Evolutionary conservation across 2,888 invertebrate genomes (phyloP).

Genomic region (Agrilus cyanescens): DNA sequence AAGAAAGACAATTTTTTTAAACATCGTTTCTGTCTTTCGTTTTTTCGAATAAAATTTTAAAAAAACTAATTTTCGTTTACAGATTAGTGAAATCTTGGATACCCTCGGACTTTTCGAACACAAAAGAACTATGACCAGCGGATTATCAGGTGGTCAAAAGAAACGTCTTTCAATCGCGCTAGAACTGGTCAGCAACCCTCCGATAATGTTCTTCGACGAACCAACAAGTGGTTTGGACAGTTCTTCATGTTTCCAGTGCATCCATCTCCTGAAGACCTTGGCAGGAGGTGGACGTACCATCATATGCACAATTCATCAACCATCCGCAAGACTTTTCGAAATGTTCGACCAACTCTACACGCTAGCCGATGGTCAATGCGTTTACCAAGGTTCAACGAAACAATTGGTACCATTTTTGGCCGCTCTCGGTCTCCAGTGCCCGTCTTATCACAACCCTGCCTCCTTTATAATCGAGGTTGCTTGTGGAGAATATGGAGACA

Average conservation of each 20-base stretch:
- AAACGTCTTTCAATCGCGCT: constrained; percentile 89
- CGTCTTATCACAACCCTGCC: constrained; percentile 94
- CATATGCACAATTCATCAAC: constrained; percentile 93
- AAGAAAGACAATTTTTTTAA: too few species aligned
- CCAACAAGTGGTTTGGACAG: constrained; percentile 94
- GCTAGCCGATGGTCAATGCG: constrained; percentile 86
- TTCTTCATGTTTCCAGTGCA: constrained; percentile 90
- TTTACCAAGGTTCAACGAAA: constrained; percentile 83
- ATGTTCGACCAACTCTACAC: constrained; percentile 95
- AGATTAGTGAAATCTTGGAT: constrained; percentile 88
- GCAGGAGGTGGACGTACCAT: constrained; percentile 87
- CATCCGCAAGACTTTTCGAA: constrained; percentile 90
- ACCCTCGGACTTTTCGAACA: constrained; percentile 80
- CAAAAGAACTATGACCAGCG: constrained; percentile 78
- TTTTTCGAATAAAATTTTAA: too few species aligned
- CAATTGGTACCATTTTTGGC: constrained; percentile 73
- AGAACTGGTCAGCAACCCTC: constrained; percentile 92
- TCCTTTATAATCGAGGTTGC: constrained; percentile 95
- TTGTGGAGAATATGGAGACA: constrained; percentile 91
- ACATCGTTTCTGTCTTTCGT: too few species aligned
- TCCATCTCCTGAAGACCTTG: constrained; percentile 75
- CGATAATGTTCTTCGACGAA: constrained; percentile 96
- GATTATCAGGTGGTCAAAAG: constrained; percentile 89
- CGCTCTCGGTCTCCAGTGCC: constrained; percentile 75
- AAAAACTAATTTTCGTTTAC: too few species aligned